These are phyloP conservation scores for Budorcas taxicolor DNA, from an alignment of 2,113 vertebrate genomes.

Conservation along the genomic window DNA sequence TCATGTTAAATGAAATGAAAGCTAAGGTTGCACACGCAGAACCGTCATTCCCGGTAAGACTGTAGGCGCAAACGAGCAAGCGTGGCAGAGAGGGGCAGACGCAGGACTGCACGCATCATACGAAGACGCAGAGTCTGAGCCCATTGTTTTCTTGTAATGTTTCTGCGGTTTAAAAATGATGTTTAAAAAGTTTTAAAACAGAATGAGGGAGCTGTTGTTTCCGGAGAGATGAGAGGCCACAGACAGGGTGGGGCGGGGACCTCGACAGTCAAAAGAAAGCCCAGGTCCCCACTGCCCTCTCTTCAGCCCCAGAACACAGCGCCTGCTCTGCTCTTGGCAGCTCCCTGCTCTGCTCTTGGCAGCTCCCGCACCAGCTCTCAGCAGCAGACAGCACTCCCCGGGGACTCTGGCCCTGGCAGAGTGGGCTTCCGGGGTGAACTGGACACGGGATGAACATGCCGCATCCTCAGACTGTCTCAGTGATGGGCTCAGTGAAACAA, in stretches of 20 bases:
- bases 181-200: not conserved
- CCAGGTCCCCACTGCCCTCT: no score
- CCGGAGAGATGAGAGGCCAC: not conserved
- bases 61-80: fast-evolving
- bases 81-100: not conserved
- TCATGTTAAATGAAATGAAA: not conserved
- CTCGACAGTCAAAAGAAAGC: not conserved
- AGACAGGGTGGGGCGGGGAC: not conserved
- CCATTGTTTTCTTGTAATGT: not conserved
- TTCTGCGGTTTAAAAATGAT: not conserved
- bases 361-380: not conserved
- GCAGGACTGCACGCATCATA: fast-evolving
- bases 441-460: not conserved
- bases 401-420: not conserved
- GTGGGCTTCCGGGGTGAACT: not conserved
- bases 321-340: not conserved
- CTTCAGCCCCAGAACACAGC: fast-evolving
- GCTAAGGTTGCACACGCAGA: not conserved
- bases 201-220: not conserved
- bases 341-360: not conserved
- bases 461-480: not conserved
- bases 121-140: not conserved
- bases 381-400: not conserved
- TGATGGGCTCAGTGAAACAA: not conserved
- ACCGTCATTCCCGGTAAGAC: fast-evolving